Evolutionary conservation across 1,140 invertebrate species (phyloP).

Genomic region (Mylabris phalerata): DNA sequence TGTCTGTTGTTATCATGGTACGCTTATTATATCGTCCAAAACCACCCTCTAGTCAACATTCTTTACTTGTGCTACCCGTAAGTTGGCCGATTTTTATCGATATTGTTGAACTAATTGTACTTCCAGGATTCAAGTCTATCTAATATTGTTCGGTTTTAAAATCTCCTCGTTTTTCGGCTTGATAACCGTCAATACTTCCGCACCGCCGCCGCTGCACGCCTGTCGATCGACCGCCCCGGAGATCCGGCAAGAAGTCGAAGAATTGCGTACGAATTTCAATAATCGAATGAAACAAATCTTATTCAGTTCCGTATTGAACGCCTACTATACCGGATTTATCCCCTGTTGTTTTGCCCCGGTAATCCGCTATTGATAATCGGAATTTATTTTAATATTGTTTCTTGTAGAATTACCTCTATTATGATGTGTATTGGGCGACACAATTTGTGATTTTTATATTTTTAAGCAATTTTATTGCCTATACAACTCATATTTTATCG

Average conservation of each 20-base stretch:
- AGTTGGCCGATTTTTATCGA: conserved; percentile 44
- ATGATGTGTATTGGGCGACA: conserved; percentile 76
- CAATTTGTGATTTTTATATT: conserved; percentile 79
- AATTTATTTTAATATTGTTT: conserved; percentile 35
- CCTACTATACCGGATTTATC: conserved; percentile 86
- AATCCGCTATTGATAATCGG: conserved; percentile 22
- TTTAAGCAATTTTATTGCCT: conserved; percentile 74
- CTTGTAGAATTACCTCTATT: conserved; percentile 69
- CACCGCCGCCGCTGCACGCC: conserved; percentile 43
- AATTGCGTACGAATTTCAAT: conserved; percentile 81
- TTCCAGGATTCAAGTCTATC: conserved; percentile 71
- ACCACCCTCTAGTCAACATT: conserved; percentile 65
- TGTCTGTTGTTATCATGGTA: conserved; percentile 57
- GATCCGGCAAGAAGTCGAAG: conserved; percentile 79
- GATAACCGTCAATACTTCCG: conserved; percentile 21
- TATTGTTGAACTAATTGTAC: neutral
- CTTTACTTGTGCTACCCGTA: conserved; percentile 86
- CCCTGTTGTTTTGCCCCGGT: conserved; percentile 85
- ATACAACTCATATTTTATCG: conserved; percentile 65
- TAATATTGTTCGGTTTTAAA: conserved; percentile 74
- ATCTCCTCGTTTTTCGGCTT: conserved; percentile 65
- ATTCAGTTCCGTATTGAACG: conserved; percentile 81
- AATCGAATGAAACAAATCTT: conserved; percentile 79
- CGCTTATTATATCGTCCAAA: conserved; percentile 62
- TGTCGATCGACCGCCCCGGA: conserved; percentile 62